Evolutionary conservation across 2,888 invertebrate species (phyloP).

Genomic region (Pogonocherus hispidulus): DNA sequence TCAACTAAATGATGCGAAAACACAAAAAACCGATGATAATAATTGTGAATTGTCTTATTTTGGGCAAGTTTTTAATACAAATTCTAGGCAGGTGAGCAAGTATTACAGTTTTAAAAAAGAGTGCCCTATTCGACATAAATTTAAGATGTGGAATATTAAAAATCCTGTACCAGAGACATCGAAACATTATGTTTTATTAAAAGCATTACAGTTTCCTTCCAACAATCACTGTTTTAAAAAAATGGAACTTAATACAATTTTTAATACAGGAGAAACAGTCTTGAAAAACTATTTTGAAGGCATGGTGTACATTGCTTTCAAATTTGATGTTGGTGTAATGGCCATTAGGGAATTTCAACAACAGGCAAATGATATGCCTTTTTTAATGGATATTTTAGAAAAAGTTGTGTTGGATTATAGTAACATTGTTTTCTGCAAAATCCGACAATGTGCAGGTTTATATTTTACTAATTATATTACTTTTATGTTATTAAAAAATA

Average conservation of each 20-base stretch:
- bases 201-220: conserved; percentile 41
- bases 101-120: conserved; percentile 36
- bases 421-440: conserved; percentile 33
- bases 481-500: conserved; percentile 35
- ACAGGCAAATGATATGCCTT: conserved; percentile 28
- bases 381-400: conserved; percentile 1
- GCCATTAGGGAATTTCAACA: conserved; percentile 35
- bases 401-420: conserved; percentile 36
- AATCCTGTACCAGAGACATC: conserved; percentile 31
- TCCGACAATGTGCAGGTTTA: conserved; percentile 34
- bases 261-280: conserved; percentile 44
- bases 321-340: conserved; percentile 48
- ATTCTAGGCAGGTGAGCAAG: conserved; percentile 45
- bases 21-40: conserved; percentile 28
- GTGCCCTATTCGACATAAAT: conserved; percentile 44
- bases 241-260: conserved; percentile 47
- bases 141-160: conserved; percentile 50
- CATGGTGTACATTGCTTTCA: conserved; percentile 51
- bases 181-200: conserved; percentile 31
- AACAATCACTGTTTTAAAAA: conserved; percentile 47
- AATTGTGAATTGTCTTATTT: conserved; percentile 43
- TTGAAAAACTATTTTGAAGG: conserved; percentile 50
- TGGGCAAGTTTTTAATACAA: conserved; percentile 50
- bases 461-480: conserved; percentile 37
- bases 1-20: conserved; percentile 48